Evolutionary conservation across 2,797 vertebrate genomes (phyloP).

Genomic region (Cossypha niveicapilla): DNA sequence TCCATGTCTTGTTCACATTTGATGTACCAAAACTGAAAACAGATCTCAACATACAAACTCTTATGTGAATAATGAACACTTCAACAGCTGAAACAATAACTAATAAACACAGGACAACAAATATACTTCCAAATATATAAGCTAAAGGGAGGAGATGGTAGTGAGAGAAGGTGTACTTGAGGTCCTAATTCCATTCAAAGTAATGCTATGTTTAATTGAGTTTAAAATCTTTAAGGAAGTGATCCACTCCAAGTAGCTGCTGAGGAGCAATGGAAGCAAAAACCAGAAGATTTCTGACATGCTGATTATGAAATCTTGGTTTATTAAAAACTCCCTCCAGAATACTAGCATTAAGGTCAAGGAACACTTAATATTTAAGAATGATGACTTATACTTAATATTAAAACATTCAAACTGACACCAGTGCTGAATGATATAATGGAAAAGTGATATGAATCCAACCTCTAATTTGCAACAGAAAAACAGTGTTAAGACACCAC

Average conservation of each 20-base stretch:
- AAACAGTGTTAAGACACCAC: background rate
- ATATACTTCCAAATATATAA: background rate
- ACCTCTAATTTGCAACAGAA: background rate
- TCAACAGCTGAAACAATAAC: background rate
- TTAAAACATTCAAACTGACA: background rate
- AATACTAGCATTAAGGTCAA: background rate
- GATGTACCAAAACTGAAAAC: background rate
- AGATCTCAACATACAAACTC: background rate
- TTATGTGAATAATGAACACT: background rate
- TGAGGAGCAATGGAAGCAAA: background rate
- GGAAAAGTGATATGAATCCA: background rate
- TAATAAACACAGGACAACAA: background rate
- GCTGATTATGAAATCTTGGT: background rate
- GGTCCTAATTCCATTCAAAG: background rate
- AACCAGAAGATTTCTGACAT: background rate
- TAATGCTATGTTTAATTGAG: background rate
- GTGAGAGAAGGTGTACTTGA: background rate
- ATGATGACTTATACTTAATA: background rate
- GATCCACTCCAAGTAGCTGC: background rate
- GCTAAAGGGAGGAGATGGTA: background rate
- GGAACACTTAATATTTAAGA: background rate
- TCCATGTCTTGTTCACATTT: background rate
- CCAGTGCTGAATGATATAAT: background rate
- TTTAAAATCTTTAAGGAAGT: background rate
- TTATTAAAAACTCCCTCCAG: background rate